Conservation (phyloP, 2,113 vertebrate species). For the Numenius arquata region DNA sequence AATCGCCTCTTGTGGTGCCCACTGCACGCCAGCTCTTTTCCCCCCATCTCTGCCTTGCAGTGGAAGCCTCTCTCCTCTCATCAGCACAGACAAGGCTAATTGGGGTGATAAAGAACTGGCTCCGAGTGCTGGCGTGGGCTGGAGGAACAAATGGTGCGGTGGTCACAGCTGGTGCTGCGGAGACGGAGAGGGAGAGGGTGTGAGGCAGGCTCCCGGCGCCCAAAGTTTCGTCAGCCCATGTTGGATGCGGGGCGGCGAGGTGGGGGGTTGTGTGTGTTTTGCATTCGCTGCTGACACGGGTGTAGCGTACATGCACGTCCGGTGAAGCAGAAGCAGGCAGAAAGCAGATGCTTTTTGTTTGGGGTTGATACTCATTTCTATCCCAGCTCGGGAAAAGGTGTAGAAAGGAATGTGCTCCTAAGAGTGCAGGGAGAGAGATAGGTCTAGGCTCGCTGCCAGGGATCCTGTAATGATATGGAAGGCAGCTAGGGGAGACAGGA, state of each 20-base stretch:
- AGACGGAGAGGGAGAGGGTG: slow-evolving; percentile 37
- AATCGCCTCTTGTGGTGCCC: background rate
- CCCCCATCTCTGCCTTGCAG: background rate
- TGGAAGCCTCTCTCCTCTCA: slow-evolving; percentile 54
- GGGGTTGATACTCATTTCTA: slow-evolving; percentile 49
- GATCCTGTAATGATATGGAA: slow-evolving; percentile 63
- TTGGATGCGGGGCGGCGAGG: background rate
- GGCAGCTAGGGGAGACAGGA: slow-evolving; percentile 67
- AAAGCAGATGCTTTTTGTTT: slow-evolving; percentile 54
- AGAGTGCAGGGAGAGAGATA: slow-evolving; percentile 55
- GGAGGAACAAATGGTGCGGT: slow-evolving; percentile 45
- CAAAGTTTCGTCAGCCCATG: background rate
- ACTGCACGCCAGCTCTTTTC: background rate
- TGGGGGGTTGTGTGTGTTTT: slow-evolving; percentile 40
- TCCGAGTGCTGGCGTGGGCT: slow-evolving; percentile 12
- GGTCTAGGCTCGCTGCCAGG: slow-evolving; percentile 63
- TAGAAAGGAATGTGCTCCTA: slow-evolving; percentile 65
- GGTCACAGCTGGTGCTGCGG: slow-evolving; percentile 46
- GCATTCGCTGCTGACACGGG: slow-evolving; percentile 47
- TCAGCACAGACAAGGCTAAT: slow-evolving; percentile 64
- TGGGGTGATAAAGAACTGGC: slow-evolving; percentile 52
- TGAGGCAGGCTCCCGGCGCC: slow-evolving; percentile 16
- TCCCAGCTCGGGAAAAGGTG: slow-evolving; percentile 46
- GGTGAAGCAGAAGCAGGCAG: slow-evolving; percentile 43
- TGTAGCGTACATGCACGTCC: slow-evolving; percentile 7